Percentiles rank a stretch among this genome's conserved stretches.
Evolutionary conservation across 2,888 invertebrate species (phyloP).

Genomic region (Salticus scenicus): DNA sequence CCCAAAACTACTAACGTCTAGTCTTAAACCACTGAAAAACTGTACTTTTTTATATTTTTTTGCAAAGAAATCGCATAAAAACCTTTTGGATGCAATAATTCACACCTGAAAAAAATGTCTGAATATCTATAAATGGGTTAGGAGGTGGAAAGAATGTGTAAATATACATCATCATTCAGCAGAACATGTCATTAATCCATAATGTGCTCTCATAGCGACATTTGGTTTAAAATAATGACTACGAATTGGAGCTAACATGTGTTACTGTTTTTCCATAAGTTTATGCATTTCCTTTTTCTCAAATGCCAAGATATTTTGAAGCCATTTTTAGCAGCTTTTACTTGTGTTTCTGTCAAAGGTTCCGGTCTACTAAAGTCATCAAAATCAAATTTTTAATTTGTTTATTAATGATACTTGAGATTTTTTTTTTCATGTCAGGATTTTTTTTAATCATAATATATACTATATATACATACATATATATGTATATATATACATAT

Average conservation of each 20-base stretch:
- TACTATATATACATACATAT: no score
- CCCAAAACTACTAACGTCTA: background rate
- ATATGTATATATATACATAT: no score
- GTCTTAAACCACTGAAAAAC: background rate
- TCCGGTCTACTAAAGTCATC: no score
- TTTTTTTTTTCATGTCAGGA: no score
- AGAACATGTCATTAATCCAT: background rate
- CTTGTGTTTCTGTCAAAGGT: no score
- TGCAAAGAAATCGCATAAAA: background rate
- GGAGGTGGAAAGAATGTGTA: background rate
- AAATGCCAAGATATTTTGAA: background rate
- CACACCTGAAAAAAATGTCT: background rate
- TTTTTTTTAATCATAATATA: no score
- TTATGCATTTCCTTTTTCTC: background rate
- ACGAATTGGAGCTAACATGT: background rate
- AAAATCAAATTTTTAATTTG: no score
- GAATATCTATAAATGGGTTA: background rate
- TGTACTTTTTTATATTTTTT: no score
- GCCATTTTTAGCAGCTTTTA: no score
- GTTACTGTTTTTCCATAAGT: background rate
- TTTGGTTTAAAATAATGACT: constrained; percentile 1
- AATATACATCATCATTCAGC: background rate
- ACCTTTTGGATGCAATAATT: background rate
- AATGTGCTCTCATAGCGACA: background rate
- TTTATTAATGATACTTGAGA: no score